Conservation (phyloP, 2,113 vertebrate species). For the Oryzias woworae region DNA sequence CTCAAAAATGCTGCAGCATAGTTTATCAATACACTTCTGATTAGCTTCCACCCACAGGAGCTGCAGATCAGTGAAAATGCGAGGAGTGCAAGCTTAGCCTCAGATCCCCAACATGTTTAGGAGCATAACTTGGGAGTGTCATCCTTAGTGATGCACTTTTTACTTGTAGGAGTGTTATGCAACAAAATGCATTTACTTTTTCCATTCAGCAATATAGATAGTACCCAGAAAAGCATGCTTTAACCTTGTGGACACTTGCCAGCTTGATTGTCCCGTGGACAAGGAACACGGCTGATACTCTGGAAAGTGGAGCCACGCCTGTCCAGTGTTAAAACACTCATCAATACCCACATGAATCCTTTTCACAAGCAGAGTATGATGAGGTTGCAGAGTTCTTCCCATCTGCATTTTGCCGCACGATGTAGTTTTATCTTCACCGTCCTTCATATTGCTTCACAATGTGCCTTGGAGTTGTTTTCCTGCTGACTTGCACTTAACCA, state of each 20-base stretch:
- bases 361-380: slow-evolving; percentile 19
- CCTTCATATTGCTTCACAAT: slow-evolving; percentile 15
- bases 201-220: slow-evolving; percentile 37
- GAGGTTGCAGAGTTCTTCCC: slow-evolving; percentile 7
- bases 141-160: no score
- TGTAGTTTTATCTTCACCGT: slow-evolving; percentile 8
- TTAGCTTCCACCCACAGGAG: slow-evolving; percentile 45
- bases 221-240: slow-evolving; percentile 13
- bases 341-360: slow-evolving; percentile 40
- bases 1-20: slow-evolving; percentile 55
- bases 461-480: slow-evolving; percentile 8
- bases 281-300: slow-evolving; percentile 54
- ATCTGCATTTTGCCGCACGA: slow-evolving; percentile 20
- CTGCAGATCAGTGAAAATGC: slow-evolving; percentile 26
- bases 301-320: slow-evolving; percentile 45
- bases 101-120: slow-evolving; percentile 47
- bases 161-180: slow-evolving; percentile 18
- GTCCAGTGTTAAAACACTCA: slow-evolving; percentile 39
- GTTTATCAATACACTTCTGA: slow-evolving; percentile 61
- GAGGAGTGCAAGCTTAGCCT: slow-evolving; percentile 37
- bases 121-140: background rate
- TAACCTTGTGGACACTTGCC: slow-evolving; percentile 33
- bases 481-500: slow-evolving; percentile 9
- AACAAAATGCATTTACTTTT: slow-evolving; percentile 46
- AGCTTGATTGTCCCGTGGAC: slow-evolving; percentile 50